Evolutionary conservation across 2,113 vertebrate genomes (phyloP).

Genomic region (Peromyscus maniculatus): DNA sequence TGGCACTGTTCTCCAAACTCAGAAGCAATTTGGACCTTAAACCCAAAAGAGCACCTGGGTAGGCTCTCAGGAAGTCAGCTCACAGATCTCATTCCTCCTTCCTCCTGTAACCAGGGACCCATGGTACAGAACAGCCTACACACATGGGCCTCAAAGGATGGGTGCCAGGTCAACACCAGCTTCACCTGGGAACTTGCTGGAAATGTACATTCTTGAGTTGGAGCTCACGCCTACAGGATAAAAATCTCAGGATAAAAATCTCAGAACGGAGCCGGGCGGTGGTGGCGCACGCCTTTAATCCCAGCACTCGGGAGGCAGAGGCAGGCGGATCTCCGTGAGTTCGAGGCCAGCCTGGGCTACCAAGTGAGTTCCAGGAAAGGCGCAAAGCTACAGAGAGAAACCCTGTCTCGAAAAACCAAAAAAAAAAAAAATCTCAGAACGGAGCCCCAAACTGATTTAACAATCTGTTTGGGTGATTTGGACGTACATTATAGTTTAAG

Average conservation of each 20-base stretch:
- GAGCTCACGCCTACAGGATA: too few species aligned
- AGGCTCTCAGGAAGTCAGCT: background rate
- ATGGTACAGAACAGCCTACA: background rate
- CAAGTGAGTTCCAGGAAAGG: too few species aligned
- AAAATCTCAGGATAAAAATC: too few species aligned
- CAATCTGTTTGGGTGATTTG: background rate
- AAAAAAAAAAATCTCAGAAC: background rate
- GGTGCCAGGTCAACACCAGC: too few species aligned
- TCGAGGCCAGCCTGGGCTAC: too few species aligned
- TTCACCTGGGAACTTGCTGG: background rate
- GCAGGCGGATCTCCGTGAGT: too few species aligned
- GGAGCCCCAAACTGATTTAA: background rate
- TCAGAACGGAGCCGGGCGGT: background rate
- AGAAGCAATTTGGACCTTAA: background rate
- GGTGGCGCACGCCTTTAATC: too few species aligned
- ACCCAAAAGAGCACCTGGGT: background rate
- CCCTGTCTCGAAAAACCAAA: too few species aligned
- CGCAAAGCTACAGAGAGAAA: too few species aligned
- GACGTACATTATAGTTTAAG: background rate
- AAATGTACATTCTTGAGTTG: background rate
- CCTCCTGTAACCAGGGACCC: rapidly evolving
- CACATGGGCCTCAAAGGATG: background rate
- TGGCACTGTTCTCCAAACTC: background rate
- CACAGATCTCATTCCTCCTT: background rate
- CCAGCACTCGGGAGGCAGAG: too few species aligned